These are phyloP conservation scores for Plebejus melissa DNA, from an alignment of 2,888 invertebrate genomes.

Conservation along the genomic window DNA sequence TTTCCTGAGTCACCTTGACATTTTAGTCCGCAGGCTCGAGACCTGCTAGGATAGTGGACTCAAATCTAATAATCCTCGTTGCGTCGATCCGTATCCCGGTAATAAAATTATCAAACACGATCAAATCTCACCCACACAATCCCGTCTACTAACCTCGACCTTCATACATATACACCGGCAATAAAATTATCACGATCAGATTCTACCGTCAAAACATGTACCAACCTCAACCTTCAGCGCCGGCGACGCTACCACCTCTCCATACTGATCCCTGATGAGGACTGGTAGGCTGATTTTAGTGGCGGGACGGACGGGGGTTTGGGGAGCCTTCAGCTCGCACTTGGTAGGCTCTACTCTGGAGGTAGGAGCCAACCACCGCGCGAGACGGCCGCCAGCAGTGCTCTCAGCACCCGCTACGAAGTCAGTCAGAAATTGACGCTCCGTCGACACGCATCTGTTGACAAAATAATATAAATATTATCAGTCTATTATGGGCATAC, in stretches of 20 bases:
- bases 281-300: constrained; percentile 80
- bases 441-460: constrained; percentile 90
- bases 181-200: too few species aligned
- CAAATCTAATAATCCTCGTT: neutral
- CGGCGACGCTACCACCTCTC: constrained; percentile 90
- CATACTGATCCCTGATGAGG: constrained; percentile 94
- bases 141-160: too few species aligned
- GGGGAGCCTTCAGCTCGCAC: constrained; percentile 89
- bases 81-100: neutral
- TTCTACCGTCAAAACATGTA: neutral
- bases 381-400: constrained; percentile 93
- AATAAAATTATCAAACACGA: neutral
- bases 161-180: too few species aligned
- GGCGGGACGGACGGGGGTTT: constrained; percentile 82
- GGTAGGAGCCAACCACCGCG: constrained; percentile 96
- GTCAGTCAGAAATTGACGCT: constrained; percentile 94
- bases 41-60: neutral
- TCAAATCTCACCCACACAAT: too few species aligned
- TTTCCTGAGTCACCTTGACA: neutral
- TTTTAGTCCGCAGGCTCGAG: too few species aligned
- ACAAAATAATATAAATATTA: constrained; percentile 42
- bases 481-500: too few species aligned
- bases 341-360: constrained; percentile 92
- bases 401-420: constrained; percentile 92
- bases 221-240: constrained; percentile 86